Conservation (phyloP, 2,113 vertebrate species). For the Picathartes gymnocephalus region DNA sequence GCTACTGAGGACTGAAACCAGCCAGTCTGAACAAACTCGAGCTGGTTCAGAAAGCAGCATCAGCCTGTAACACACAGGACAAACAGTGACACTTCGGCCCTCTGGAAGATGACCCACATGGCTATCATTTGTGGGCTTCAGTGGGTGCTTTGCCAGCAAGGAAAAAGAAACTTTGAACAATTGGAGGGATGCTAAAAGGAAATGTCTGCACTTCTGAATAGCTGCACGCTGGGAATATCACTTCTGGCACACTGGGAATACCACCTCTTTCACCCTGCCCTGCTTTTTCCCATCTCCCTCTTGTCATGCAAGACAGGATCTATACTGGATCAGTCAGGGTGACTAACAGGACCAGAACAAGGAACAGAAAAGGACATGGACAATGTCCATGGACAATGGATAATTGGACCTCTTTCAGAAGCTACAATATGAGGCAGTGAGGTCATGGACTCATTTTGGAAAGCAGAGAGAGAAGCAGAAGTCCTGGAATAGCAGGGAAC, state of each 20-base stretch:
- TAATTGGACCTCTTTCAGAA: neutral
- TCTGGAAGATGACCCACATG: neutral
- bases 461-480: neutral
- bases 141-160: neutral
- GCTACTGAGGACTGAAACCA: neutral
- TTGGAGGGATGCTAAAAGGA: slow-evolving; percentile 6
- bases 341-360: neutral
- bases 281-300: neutral
- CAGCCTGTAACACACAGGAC: neutral
- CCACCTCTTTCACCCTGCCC: neutral
- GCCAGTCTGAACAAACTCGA: neutral
- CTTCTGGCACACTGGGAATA: neutral
- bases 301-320: neutral
- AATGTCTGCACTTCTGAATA: slow-evolving; percentile 9
- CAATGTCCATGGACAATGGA: neutral
- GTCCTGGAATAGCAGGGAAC: neutral
- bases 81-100: neutral
- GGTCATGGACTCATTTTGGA: neutral
- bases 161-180: neutral
- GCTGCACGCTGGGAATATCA: neutral
- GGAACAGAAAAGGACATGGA: neutral
- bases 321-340: neutral
- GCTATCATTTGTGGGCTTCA: neutral
- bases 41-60: neutral
- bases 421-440: neutral